These are phyloP conservation scores for Spilogale gracilis DNA, from an alignment of 2,113 vertebrate genomes.

Conservation along the genomic window DNA sequence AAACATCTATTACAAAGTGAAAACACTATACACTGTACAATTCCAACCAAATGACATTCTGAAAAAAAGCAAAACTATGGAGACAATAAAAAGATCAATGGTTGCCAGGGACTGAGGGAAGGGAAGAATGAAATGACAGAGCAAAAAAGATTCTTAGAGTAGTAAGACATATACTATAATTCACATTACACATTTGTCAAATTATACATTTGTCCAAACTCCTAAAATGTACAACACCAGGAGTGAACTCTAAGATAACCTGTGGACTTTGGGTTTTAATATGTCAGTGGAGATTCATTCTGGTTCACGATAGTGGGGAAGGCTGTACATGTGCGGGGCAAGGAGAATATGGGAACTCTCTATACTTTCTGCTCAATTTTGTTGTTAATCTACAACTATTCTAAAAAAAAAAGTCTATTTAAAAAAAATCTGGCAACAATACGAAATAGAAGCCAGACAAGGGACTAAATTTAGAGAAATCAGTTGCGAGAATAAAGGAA, in stretches of 20 bases:
- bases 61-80: background rate
- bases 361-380: background rate
- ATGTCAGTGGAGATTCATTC: background rate
- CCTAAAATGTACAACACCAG: background rate
- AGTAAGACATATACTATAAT: background rate
- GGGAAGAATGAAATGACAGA: background rate
- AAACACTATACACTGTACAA: background rate
- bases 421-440: background rate
- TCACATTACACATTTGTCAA: background rate
- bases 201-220: background rate
- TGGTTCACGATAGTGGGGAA: background rate
- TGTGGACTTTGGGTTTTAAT: background rate
- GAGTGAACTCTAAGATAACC: background rate
- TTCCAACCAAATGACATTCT: background rate
- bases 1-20: slow-evolving; percentile 8
- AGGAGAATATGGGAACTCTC: background rate
- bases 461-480: background rate
- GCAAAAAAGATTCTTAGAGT: background rate
- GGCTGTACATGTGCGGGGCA: background rate
- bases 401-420: background rate
- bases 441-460: background rate
- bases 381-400: background rate
- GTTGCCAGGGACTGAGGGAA: background rate
- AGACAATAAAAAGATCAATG: background rate
- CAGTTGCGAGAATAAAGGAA: background rate